phyloP scores from a whole-genome alignment of 2,888 invertebrate genomes.

The Cistogaster globosa region DNA sequence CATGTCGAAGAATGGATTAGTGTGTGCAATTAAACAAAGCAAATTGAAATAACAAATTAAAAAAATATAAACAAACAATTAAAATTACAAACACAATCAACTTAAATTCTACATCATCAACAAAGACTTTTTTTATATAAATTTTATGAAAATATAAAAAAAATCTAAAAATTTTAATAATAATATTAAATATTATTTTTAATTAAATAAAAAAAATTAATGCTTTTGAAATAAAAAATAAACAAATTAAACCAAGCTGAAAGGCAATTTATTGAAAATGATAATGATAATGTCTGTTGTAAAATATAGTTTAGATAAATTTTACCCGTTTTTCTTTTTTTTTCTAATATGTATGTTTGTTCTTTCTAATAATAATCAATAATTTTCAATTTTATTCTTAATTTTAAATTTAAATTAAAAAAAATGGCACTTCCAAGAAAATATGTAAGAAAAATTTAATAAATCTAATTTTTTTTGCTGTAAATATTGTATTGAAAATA shows the following conservation, averaged over 20 bases:
- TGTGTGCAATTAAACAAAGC: conserved; percentile 89
- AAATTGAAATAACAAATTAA: neutral
- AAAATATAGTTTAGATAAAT: conserved; percentile 66
- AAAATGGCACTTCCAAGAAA: neutral
- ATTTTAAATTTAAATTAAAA: conserved; percentile 27
- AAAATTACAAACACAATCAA: conserved; percentile 53
- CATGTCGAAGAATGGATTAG: conserved; percentile 94
- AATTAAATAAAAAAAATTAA: conserved; percentile 19
- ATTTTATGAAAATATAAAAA: conserved; percentile 21
- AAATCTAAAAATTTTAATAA: conserved; percentile 20
- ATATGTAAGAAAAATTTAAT: conserved; percentile 17
- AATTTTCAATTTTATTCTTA: conserved; percentile 7
- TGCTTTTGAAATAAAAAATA: conserved; percentile 26
- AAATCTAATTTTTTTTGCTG: conserved; percentile 37
- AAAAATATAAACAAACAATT: neutral
- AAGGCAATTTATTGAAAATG: neutral
- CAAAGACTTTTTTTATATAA: conserved; percentile 61
- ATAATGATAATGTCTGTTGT: conserved; percentile 55
- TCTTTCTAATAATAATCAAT: neutral
- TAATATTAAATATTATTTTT: conserved; percentile 39
- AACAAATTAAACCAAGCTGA: neutral
- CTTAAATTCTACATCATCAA: conserved; percentile 46
- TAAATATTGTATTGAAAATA: conserved; percentile 57
- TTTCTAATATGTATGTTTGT: no score
- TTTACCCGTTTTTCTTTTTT: conserved; percentile 33